Evolutionary conservation across 2,113 vertebrate genomes (phyloP), one percentile per base, ranked within the genome.

Genomic region (Carlito syrichta): DNA sequence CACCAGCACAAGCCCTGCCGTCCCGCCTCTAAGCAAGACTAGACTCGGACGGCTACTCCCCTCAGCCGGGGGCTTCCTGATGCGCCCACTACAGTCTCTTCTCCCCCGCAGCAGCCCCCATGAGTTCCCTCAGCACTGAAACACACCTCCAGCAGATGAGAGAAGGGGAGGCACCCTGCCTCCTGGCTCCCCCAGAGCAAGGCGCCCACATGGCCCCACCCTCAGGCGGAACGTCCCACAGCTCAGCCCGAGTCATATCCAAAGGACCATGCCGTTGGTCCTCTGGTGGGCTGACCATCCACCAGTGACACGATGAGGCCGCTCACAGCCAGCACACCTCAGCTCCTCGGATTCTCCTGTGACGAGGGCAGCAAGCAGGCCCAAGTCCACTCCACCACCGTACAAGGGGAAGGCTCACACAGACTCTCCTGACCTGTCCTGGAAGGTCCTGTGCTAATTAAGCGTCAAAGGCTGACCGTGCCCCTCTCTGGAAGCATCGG

Each of bases 381-480:
- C 85, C 6, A 43, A 43, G 14, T 38, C 73, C 58, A 2, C 40
- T 14, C 66, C 32, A 19, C 50, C 17, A 3, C 25, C 27, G 10
- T 1, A 38, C 0, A 14, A 14, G 48, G 69, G 25, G 30, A 76
- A 56, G 0, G n/a, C 50, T 83, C 82, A 56, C 1, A 6, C n/a
- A 52, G 77, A 73, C 78, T 66, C 89, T 58, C 27, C 45, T 76
- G 43, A 56, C 10, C 23, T 22, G 17, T 22, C 25, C 74, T 78
- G 81, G 35, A 23, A 66, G 45, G 54, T 35, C 54, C 19, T 63
- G n/a, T n/a, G n/a, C n/a, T 48, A 5, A 14, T 78, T 27, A 23
- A 50, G 35, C 8, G 25, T 71, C 79, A 71, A 38, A 89, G 79
- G 60, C 74, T 8, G 30, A 56, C 20, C 82, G 22, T 27, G 19